Evolutionary conservation across 2,113 vertebrate genomes (phyloP).

Genomic region (Trinectes maculatus): DNA sequence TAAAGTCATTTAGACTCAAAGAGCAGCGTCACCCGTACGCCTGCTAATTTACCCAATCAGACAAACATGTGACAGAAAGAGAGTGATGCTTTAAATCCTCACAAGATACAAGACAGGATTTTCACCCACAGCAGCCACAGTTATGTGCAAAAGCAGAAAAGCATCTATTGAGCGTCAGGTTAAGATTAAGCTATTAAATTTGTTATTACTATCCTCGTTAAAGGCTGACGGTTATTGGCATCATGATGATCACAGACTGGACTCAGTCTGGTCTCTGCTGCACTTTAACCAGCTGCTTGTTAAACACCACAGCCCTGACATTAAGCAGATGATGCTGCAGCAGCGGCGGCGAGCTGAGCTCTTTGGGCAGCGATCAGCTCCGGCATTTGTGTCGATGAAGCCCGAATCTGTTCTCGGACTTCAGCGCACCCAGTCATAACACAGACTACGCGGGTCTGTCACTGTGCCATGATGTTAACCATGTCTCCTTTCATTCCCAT

Average conservation of each 20-base stretch:
- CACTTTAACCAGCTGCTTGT: neutral
- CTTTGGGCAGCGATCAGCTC: neutral
- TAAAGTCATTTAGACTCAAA: neutral
- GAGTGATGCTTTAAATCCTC: neutral
- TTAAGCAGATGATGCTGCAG: neutral
- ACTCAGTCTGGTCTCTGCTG: neutral
- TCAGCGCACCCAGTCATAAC: conserved; percentile 14
- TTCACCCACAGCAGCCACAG: neutral
- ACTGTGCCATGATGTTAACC: neutral
- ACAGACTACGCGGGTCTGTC: conserved; percentile 7
- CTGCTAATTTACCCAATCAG: neutral
- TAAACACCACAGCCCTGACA: neutral
- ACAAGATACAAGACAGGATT: neutral
- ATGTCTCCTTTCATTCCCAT: neutral
- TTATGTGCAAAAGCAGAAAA: too few relatives aligned
- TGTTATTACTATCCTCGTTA: too few relatives aligned
- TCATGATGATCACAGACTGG: neutral
- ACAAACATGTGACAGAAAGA: neutral
- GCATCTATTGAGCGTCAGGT: too few relatives aligned
- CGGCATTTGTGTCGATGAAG: neutral
- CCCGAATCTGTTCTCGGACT: neutral
- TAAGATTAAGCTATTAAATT: too few relatives aligned
- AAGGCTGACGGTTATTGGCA: too few relatives aligned
- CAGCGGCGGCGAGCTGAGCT: neutral
- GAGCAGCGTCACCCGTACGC: neutral